Evolutionary conservation across 2,888 invertebrate genomes (phyloP).

Genomic region (Heliothis peltigera): DNA sequence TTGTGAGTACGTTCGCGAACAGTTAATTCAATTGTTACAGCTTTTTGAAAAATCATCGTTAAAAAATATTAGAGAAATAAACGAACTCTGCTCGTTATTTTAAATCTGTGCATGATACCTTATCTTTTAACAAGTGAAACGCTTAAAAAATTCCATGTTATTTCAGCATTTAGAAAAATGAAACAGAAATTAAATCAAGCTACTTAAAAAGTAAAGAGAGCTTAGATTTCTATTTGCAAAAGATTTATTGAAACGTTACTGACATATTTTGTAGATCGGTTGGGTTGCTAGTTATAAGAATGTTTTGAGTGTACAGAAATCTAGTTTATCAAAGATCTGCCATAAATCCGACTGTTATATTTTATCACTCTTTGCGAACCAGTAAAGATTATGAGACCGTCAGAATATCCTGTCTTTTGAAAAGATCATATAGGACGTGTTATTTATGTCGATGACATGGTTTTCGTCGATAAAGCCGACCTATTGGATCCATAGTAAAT

Average conservation of each 20-base stretch:
- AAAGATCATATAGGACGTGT: slow-evolving; percentile 35
- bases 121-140: slow-evolving; percentile 5
- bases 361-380: slow-evolving; percentile 43
- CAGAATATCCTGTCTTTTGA: slow-evolving; percentile 52
- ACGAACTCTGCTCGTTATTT: not conserved
- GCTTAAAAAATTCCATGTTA: slow-evolving; percentile 16
- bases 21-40: slow-evolving; percentile 2
- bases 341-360: slow-evolving; percentile 51
- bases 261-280: too few relatives aligned
- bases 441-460: slow-evolving; percentile 54
- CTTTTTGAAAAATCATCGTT: not conserved
- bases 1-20: not conserved
- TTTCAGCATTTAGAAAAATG: slow-evolving; percentile 15
- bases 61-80: not conserved
- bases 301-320: slow-evolving; percentile 26
- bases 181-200: too few relatives aligned
- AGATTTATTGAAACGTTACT: too few relatives aligned
- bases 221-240: too few relatives aligned
- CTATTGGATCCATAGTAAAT: slow-evolving; percentile 16
- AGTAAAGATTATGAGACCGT: slow-evolving; percentile 48
- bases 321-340: slow-evolving; percentile 30
- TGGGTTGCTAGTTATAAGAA: slow-evolving; percentile 20
- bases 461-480: slow-evolving; percentile 36
- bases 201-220: too few relatives aligned
- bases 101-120: slow-evolving; percentile 9